These are phyloP conservation scores for Metridium senile DNA, from an alignment of 92 coral and sea anemone species.

Conservation along the genomic window DNA sequence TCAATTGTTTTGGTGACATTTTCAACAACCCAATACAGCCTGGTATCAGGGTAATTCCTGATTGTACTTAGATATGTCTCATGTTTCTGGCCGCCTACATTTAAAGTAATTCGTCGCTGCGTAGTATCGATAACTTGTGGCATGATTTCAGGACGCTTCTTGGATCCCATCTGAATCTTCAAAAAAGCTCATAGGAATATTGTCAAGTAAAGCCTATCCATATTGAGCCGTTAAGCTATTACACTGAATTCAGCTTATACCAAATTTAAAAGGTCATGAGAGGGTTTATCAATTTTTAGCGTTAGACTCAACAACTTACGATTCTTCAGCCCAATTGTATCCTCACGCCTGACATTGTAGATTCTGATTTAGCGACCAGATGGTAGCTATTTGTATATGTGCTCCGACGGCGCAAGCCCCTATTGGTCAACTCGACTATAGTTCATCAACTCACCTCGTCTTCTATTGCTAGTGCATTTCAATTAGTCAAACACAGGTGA, in stretches of 20 bases:
- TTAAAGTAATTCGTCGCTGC: constrained; percentile 72
- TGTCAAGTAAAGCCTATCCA: background rate
- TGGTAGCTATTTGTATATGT: constrained; percentile 4
- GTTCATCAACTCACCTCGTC: background rate
- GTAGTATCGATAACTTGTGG: constrained; percentile 71
- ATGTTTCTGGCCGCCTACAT: constrained; percentile 90
- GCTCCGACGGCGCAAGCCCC: background rate
- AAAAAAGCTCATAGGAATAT: background rate
- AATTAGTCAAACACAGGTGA: constrained; percentile 4
- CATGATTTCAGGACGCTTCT: constrained; percentile 66
- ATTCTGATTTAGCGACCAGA: background rate
- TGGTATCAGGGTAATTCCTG: constrained; percentile 80
- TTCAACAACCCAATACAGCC: constrained; percentile 91
- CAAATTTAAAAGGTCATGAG: too few species aligned
- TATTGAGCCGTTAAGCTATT: too few species aligned
- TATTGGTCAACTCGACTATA: background rate
- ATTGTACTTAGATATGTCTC: constrained; percentile 88
- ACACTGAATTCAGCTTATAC: too few species aligned
- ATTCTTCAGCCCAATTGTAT: background rate
- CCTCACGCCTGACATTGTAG: background rate
- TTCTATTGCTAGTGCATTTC: background rate
- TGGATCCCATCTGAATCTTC: constrained; percentile 45
- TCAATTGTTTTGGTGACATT: constrained; percentile 90
- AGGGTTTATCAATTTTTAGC: background rate
- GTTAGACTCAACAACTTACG: background rate